A percentile compares a stretch with the other conserved stretches of the same genome.
Conservation (phyloP, 2,888 invertebrate genomes). For the Drosophila nigritarsus region DNA sequence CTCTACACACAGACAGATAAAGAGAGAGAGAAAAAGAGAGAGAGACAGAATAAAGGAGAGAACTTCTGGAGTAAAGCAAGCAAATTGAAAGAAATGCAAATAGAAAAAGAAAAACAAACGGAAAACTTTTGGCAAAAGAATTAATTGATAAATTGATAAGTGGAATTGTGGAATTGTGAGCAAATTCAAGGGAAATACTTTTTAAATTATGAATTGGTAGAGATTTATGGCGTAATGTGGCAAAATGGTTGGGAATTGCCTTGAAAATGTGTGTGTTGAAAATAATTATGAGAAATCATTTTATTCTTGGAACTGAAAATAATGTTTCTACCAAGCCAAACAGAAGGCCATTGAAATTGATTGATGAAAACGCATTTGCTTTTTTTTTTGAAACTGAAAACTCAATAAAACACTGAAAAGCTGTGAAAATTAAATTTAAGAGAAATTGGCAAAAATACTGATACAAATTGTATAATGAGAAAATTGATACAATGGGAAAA, state of each 20-base stretch:
- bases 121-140: slow-evolving; percentile 16
- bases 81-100: slow-evolving; percentile 21
- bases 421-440: not conserved
- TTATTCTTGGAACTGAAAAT: not conserved
- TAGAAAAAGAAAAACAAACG: not conserved
- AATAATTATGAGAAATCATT: not conserved
- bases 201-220: not conserved
- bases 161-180: slow-evolving; percentile 28
- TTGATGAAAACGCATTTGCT: not conserved
- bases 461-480: not conserved
- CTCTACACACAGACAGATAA: not conserved
- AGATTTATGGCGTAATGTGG: not conserved
- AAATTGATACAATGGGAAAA: not conserved
- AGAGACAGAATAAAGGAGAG: not conserved
- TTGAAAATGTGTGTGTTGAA: not conserved
- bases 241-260: not conserved
- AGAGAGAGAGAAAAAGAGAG: not conserved
- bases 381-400: too few relatives aligned
- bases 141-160: slow-evolving; percentile 47
- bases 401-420: not conserved
- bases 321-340: not conserved
- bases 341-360: not conserved
- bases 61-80: slow-evolving; percentile 7
- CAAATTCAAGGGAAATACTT: slow-evolving; percentile 11
- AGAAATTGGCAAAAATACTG: not conserved